Evolutionary conservation across 2,888 invertebrate genomes (phyloP).

Genomic region (Odontocolon sp.): DNA sequence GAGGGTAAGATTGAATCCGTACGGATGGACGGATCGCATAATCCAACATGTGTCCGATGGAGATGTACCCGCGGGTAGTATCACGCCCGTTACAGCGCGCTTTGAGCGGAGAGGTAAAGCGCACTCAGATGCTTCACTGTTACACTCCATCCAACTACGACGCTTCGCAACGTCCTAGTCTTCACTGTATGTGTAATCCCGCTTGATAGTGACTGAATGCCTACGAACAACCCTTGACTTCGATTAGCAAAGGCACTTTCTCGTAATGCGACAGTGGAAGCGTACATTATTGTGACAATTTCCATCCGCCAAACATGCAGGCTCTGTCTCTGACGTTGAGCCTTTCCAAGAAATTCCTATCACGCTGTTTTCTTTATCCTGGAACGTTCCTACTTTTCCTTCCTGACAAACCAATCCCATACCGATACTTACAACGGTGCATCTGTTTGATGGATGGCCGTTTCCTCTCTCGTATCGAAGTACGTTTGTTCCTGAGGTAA

Average conservation of each 20-base stretch:
- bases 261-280: slow-evolving; percentile 59
- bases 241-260: slow-evolving; percentile 57
- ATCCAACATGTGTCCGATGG: slow-evolving; percentile 36
- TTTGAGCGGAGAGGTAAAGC: slow-evolving; percentile 38
- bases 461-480: too few relatives aligned
- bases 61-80: slow-evolving; percentile 13
- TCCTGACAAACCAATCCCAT: too few relatives aligned
- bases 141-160: not conserved
- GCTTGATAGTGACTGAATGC: slow-evolving; percentile 6
- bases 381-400: too few relatives aligned
- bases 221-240: slow-evolving; percentile 49
- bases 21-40: not conserved
- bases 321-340: slow-evolving; percentile 30
- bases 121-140: slow-evolving; percentile 35
- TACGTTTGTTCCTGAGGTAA: too few relatives aligned
- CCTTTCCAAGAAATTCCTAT: not conserved
- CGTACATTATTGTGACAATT: slow-evolving; percentile 61
- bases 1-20: slow-evolving; percentile 16
- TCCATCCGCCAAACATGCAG: slow-evolving; percentile 43
- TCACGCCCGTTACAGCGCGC: slow-evolving; percentile 34
- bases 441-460: too few relatives aligned
- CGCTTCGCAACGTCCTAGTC: slow-evolving; percentile 11
- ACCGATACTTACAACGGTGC: too few relatives aligned
- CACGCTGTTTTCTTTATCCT: too few relatives aligned
- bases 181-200: not conserved